These are phyloP conservation scores for Pimephales promelas DNA, from an alignment of 2,113 vertebrate species.

Conservation along the genomic window DNA sequence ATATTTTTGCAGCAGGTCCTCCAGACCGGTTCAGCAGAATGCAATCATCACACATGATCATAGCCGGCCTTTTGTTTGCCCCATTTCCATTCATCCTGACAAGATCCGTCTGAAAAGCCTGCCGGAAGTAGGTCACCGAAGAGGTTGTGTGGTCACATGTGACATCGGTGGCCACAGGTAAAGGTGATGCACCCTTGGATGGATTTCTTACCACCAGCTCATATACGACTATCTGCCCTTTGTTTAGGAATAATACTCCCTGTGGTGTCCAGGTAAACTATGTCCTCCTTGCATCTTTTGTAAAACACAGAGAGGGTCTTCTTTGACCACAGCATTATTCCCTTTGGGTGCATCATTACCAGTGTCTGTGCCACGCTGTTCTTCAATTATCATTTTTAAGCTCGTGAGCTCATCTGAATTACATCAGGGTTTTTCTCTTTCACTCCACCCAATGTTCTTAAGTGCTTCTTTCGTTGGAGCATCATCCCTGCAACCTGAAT, in stretches of 20 bases:
- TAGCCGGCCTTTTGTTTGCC: neutral
- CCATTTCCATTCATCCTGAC: neutral
- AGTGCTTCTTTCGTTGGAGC: neutral
- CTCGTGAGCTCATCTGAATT: neutral
- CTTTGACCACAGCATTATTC: too few relatives aligned
- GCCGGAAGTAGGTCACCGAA: neutral
- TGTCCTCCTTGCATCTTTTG: too few relatives aligned
- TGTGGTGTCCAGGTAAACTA: too few relatives aligned
- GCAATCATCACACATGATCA: constrained; percentile 36
- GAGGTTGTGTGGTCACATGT: neutral
- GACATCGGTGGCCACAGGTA: neutral
- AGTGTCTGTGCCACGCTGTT: too few relatives aligned
- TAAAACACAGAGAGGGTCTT: too few relatives aligned
- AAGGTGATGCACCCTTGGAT: neutral
- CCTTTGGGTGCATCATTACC: too few relatives aligned
- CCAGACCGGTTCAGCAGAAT: constrained; percentile 34
- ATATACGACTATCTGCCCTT: too few relatives aligned
- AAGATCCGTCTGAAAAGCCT: constrained; percentile 3
- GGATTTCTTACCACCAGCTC: too few relatives aligned
- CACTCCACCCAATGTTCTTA: neutral
- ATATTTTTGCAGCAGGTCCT: constrained; percentile 11
- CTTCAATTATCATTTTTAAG: neutral
- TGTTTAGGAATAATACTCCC: too few relatives aligned
- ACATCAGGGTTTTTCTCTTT: neutral
- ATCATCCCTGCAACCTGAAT: neutral